A percentile compares a stretch with the other conserved stretches of the same genome.
These are phyloP conservation scores for Pammene aurita DNA, from an alignment of 2,888 invertebrate species.

Conservation along the genomic window DNA sequence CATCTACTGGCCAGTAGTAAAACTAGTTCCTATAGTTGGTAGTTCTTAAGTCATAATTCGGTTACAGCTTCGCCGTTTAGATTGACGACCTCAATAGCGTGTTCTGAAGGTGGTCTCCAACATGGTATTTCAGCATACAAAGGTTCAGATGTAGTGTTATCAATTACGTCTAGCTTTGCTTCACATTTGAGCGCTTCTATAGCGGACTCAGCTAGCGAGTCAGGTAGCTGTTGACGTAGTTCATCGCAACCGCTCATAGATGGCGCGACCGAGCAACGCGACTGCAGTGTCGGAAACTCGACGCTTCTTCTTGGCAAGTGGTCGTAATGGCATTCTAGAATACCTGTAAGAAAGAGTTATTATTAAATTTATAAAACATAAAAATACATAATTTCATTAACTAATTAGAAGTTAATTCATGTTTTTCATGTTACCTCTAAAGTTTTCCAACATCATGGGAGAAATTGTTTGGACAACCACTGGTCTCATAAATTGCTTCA, in stretches of 20 bases:
- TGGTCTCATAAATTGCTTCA: constrained; percentile 80
- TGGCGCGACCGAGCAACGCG: constrained; percentile 64
- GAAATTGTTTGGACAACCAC: constrained; percentile 79
- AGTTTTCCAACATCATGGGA: constrained; percentile 83
- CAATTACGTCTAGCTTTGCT: constrained; percentile 71
- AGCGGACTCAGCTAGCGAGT: constrained; percentile 67
- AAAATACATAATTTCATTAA: no score
- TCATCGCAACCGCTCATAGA: constrained; percentile 61
- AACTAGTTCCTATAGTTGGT: constrained; percentile 43
- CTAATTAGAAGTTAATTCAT: no score
- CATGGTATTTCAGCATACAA: constrained; percentile 87
- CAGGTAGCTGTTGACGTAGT: constrained; percentile 59
- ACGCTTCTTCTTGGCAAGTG: constrained; percentile 78
- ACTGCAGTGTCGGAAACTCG: constrained; percentile 60
- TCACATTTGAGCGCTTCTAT: constrained; percentile 77
- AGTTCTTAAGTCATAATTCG: constrained; percentile 69
- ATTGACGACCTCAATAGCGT: constrained; percentile 73
- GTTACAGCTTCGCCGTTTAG: constrained; percentile 78
- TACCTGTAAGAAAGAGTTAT: constrained; percentile 57
- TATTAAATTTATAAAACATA: no score
- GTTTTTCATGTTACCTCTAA: constrained; percentile 73
- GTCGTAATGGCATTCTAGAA: constrained; percentile 85
- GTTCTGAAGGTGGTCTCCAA: constrained; percentile 77
- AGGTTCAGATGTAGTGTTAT: constrained; percentile 80
- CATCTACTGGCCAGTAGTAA: constrained; percentile 55